phyloP scores from a whole-genome alignment of 2,797 vertebrate species.

The Gallinago nigripennis region DNA sequence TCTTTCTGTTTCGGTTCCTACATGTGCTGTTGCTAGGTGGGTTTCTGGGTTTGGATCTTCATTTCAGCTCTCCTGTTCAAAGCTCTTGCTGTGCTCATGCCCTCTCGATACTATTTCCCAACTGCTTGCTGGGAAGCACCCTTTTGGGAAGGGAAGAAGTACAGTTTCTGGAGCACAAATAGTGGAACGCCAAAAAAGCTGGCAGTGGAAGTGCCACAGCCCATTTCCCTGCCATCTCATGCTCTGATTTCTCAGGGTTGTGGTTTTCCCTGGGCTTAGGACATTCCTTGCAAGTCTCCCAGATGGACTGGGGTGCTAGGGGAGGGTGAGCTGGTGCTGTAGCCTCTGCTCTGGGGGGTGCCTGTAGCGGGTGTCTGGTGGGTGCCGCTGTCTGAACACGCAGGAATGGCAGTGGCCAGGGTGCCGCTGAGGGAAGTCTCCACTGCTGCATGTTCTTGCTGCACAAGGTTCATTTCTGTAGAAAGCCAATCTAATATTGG shows the following conservation, averaged over 20 bases:
- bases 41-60: background rate
- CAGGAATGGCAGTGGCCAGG: background rate
- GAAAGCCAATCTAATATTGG: background rate
- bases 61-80: background rate
- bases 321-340: background rate
- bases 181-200: background rate
- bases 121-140: background rate
- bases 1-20: background rate
- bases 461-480: background rate
- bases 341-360: background rate
- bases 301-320: background rate
- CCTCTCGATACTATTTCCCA: background rate
- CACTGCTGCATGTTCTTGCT: background rate
- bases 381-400: background rate
- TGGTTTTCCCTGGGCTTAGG: background rate
- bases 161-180: background rate
- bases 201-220: background rate
- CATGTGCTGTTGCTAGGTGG: background rate
- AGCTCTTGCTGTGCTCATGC: background rate
- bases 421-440: background rate
- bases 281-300: background rate
- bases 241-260: background rate
- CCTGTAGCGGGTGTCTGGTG: accelerated
- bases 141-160: background rate
- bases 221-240: accelerated